phyloP scores from a whole-genome alignment of 2,113 vertebrate genomes.

The Podarcis cretensis region DNA sequence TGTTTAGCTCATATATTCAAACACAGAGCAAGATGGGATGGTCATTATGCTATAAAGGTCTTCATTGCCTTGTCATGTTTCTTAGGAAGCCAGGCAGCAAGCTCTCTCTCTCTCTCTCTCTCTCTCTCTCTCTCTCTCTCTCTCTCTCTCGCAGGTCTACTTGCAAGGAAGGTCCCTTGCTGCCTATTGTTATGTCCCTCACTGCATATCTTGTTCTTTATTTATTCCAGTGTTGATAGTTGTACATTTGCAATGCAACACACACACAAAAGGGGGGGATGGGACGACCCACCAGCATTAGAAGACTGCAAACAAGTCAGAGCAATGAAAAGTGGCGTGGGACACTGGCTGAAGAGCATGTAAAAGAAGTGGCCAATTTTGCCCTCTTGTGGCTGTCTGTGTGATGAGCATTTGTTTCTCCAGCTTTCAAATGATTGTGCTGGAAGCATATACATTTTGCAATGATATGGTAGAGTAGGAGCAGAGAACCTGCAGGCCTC shows the following conservation, averaged over 20 bases:
- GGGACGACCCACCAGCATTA: no score
- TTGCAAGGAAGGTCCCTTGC: background rate
- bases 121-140: no score
- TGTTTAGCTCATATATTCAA: background rate
- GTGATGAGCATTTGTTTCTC: background rate
- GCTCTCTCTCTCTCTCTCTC: no score
- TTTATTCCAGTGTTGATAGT: background rate
- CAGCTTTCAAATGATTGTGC: background rate
- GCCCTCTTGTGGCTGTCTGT: slow-evolving; percentile 49
- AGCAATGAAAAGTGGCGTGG: background rate
- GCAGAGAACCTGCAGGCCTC: no score
- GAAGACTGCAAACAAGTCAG: no score
- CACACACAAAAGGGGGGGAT: background rate
- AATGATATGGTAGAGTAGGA: background rate
- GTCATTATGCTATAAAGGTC: background rate
- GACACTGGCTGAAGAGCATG: background rate
- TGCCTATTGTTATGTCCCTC: background rate
- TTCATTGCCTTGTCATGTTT: background rate
- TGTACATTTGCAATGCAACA: background rate
- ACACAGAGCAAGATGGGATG: background rate
- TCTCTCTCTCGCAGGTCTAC: no score
- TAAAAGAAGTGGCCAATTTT: background rate
- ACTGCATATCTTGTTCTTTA: background rate
- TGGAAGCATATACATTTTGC: background rate
- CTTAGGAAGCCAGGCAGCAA: background rate